Evolutionary conservation across 2,888 invertebrate genomes (phyloP), one percentile per base, ranked within the genome.

Genomic region (Lutraria lutraria): DNA sequence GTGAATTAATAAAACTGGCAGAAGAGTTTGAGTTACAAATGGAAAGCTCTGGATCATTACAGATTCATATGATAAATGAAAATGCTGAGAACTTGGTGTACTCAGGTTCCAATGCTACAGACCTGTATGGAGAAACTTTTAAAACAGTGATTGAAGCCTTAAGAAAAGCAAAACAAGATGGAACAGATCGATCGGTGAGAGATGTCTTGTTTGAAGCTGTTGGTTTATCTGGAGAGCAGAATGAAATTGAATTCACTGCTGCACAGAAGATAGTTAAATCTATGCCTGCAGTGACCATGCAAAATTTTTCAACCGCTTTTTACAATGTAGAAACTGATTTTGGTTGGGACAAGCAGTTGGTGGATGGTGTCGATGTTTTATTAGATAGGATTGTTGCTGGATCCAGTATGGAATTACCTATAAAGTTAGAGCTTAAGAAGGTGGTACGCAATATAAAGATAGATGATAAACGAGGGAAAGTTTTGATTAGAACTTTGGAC

Each of bases 301-400:
- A 87, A 13, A 92, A 94, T 52, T 94, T 93, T 87, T 95, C 95
- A 8, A 87, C 94, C 0, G 82, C 82, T 0, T 85, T 91, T 81
- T 95, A 94, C 86, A 88, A 92, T 15, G 89, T 93, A 53, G 92
- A 94, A 60, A 87, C 89, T 79, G 94, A 94, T 54, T 93, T 95
- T 89, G 95, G 95, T 15, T 95, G 93, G 92, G 93, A 95, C 63
- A 93, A 90, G 12, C 88, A 94, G n/a, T 68, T 95, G 25, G 88
- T 94, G n/a, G 94, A 94, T 93, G 95, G 95, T 13, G 92, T 94
- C 89, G 94, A 94, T 76, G 92, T 93, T 72, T 85, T 94, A 31
- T 12, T 93, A 72, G 94, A 94, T 85, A 95, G 95, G 83, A 89
- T 95, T 84, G 94, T 94, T 19, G 93, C 94, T 89, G 95, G 95